phyloP scores from a whole-genome alignment of 1,140 invertebrate species.

The Drosophila suzukii region DNA sequence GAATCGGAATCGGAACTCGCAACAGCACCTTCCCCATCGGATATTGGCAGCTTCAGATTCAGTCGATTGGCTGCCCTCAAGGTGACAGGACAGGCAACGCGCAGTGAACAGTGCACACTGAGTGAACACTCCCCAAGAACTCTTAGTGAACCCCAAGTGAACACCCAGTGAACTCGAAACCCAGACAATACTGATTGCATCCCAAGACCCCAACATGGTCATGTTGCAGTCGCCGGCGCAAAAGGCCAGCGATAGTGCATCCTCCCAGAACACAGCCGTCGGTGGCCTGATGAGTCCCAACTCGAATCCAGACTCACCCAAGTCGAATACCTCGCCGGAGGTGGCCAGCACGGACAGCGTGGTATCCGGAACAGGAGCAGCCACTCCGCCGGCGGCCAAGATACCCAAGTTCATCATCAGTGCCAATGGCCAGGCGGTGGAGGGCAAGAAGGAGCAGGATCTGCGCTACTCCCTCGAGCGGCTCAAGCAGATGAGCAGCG shows the following conservation, averaged over 20 bases:
- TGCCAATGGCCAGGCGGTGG: constrained; percentile 34
- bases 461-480: constrained; percentile 77
- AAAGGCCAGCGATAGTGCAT: constrained; percentile 65
- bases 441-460: constrained; percentile 63
- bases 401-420: constrained; percentile 79
- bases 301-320: constrained; percentile 80
- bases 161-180: neutral
- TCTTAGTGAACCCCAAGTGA: constrained; percentile 30
- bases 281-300: constrained; percentile 78
- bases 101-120: constrained; percentile 23
- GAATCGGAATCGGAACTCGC: constrained; percentile 7
- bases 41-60: constrained; percentile 64
- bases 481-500: constrained; percentile 80
- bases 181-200: neutral
- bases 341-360: constrained; percentile 30
- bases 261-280: constrained; percentile 55
- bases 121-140: constrained; percentile 12
- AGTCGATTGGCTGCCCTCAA: constrained; percentile 83
- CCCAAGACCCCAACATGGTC: constrained; percentile 67
- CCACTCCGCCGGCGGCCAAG: constrained; percentile 53
- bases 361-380: constrained; percentile 12
- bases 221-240: constrained; percentile 83
- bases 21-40: constrained; percentile 10
- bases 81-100: constrained; percentile 71
- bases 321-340: constrained; percentile 76